Evolutionary conservation across 2,113 vertebrate species (phyloP).

Genomic region (Triplophysa siluroides): DNA sequence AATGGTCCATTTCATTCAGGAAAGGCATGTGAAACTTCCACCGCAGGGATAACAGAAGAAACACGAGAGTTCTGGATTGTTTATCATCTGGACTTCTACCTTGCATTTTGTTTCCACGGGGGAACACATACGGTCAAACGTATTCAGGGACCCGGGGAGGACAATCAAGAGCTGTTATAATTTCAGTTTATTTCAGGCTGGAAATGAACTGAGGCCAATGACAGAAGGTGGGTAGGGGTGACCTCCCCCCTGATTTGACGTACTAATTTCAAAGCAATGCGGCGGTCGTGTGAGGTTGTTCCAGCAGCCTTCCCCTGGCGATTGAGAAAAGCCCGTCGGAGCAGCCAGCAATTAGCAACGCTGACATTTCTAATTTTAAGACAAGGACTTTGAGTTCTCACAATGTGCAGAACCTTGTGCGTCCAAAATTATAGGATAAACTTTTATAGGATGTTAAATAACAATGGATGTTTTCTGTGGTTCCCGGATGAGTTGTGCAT

Average conservation of each 20-base stretch:
- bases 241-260: slow-evolving; percentile 59
- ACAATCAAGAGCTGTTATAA: slow-evolving; percentile 58
- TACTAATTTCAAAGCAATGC: slow-evolving; percentile 66
- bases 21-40: background rate
- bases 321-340: background rate
- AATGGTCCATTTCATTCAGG: background rate
- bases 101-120: background rate
- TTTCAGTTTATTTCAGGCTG: slow-evolving; percentile 56
- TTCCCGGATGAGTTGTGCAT: background rate
- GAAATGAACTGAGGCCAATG: slow-evolving; percentile 53
- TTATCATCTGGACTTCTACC: slow-evolving; percentile 25
- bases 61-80: background rate
- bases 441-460: background rate
- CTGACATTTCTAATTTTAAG: slow-evolving; percentile 14
- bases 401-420: background rate
- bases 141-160: slow-evolving; percentile 63
- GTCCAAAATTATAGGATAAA: background rate
- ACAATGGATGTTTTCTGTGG: background rate
- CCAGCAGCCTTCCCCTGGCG: slow-evolving; percentile 4
- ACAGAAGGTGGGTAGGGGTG: slow-evolving; percentile 58
- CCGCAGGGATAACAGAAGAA: slow-evolving; percentile 1
- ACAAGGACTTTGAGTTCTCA: background rate
- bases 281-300: slow-evolving; percentile 55
- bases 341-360: slow-evolving; percentile 48
- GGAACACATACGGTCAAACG: slow-evolving; percentile 55